Evolutionary conservation across 2,113 vertebrate genomes (phyloP), one percentile per base, ranked within the genome.

Genomic region (Sorex araneus): DNA sequence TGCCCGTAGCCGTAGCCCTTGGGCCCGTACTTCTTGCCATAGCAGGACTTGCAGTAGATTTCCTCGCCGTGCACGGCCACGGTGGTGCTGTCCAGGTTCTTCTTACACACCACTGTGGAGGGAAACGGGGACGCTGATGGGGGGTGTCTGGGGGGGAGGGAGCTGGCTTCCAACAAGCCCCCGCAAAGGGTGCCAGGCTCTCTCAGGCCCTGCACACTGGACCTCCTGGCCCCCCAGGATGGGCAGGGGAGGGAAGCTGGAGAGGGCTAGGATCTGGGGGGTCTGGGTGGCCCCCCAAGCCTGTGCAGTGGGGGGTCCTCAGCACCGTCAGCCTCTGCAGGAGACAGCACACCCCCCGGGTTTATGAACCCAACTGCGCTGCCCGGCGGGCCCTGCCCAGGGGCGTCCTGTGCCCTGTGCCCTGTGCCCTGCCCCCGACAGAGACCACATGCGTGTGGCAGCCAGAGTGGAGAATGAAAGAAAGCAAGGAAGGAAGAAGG

Each of bases 21-120:
- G 73, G 99, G 99, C 8, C 99, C 99, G 0, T 99, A 98, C 96
- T 99, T 99, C 98, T 99, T 99, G 92, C 98, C 98, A 0, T 99
- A 99, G 97, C 99, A 99, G 60, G 99, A 97, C 95, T 99, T 99
- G 98, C 99, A 99, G 97, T 99, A 99, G 94, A 99, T 97, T 97
- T 99, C 99, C n/a, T 99, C 98, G 4, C 97, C 98, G 0, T 99
- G 99, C 96, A 99, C 98, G 0, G 99, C 98, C 64, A 99, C 98
- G 0, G 98, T 99, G 40, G 99, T 99, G 97, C 99, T 99, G 97
- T 99, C 99, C 97, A 99, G 97, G 85, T 98, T 98, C 97, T 99
- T 99, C 96, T 98, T 97, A 92, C 99, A 99, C 79, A 99, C 98
- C 98, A 98, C 99, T 99, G 75, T 3, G 83, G 89, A 34, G 95